These are phyloP conservation scores for Drosophila prostipennis DNA, from an alignment of 2,888 invertebrate genomes.

Conservation along the genomic window DNA sequence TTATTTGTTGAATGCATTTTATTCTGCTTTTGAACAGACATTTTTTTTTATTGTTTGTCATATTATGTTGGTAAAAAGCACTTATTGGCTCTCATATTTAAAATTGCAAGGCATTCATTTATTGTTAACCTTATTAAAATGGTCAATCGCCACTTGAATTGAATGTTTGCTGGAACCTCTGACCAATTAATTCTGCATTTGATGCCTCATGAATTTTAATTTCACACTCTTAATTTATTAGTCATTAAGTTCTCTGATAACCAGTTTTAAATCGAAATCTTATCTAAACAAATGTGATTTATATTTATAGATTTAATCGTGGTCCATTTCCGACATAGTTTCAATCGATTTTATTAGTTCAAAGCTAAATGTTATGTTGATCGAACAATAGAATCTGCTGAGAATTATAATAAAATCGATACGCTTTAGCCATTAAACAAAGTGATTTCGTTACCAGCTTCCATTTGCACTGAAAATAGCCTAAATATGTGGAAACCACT, in stretches of 20 bases:
- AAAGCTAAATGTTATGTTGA: slow-evolving; percentile 7
- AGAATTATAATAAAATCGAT: slow-evolving; percentile 13
- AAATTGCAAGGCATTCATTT: neutral
- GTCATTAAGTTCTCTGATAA: neutral
- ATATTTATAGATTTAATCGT: slow-evolving; percentile 18
- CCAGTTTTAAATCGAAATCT: slow-evolving; percentile 3
- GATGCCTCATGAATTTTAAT: neutral
- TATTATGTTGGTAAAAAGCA: neutral
- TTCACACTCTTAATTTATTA: slow-evolving; percentile 7
- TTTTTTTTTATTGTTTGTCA: neutral
- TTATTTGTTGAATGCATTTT: neutral
- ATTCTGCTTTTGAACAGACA: neutral
- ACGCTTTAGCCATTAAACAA: slow-evolving; percentile 6
- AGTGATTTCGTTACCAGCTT: slow-evolving; percentile 4
- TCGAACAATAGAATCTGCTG: slow-evolving; percentile 26
- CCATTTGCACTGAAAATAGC: neutral
- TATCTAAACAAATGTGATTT: slow-evolving; percentile 1
- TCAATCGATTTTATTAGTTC: slow-evolving; percentile 24
- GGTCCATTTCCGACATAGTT: slow-evolving; percentile 25
- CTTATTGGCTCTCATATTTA: neutral
- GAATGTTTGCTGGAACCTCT: neutral
- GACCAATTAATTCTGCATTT: slow-evolving; percentile 2
- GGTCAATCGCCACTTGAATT: neutral
- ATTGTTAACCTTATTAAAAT: neutral
- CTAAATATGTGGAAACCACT: neutral